Percentiles rank a stretch among this genome's conserved stretches.
These are phyloP conservation scores for Tachina lurida DNA, from an alignment of 2,888 invertebrate species.

Conservation along the genomic window DNA sequence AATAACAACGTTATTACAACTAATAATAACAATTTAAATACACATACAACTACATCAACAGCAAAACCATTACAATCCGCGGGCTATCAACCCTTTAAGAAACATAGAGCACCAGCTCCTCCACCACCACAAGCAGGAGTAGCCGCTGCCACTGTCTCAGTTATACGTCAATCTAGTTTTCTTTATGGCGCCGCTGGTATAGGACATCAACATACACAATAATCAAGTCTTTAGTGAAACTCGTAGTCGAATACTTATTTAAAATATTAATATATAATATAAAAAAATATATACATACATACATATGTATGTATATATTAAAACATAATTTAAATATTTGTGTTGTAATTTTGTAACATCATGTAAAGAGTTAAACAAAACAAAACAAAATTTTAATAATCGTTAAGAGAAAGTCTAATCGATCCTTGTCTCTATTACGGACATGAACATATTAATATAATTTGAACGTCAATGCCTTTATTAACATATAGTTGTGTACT, in stretches of 20 bases:
- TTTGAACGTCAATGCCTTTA: constrained; percentile 66
- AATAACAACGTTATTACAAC: constrained; percentile 69
- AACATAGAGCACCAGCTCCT: constrained; percentile 79
- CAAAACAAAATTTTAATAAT: constrained; percentile 22
- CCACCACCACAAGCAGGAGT: constrained; percentile 80
- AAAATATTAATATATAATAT: background rate
- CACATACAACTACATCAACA: constrained; percentile 61
- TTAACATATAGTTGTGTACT: constrained; percentile 69
- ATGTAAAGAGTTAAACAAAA: constrained; percentile 27
- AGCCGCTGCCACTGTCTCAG: constrained; percentile 80
- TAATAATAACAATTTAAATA: constrained; percentile 71
- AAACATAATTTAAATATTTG: constrained; percentile 37
- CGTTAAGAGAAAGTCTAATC: constrained; percentile 53
- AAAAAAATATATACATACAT: no score
- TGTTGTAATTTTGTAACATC: constrained; percentile 44
- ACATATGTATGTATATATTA: no score
- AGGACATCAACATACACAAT: constrained; percentile 71
- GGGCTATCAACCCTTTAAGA: constrained; percentile 77
- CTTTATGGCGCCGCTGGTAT: constrained; percentile 76
- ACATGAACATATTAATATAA: constrained; percentile 51
- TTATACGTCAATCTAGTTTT: constrained; percentile 80
- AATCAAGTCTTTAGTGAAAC: constrained; percentile 27
- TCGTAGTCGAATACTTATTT: constrained; percentile 40
- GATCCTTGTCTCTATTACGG: constrained; percentile 41
- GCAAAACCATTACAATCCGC: constrained; percentile 76